A percentile compares a stretch with the other conserved stretches of the same genome.
phyloP scores from a whole-genome alignment of 2,797 vertebrate species.

The Ara ararauna region DNA sequence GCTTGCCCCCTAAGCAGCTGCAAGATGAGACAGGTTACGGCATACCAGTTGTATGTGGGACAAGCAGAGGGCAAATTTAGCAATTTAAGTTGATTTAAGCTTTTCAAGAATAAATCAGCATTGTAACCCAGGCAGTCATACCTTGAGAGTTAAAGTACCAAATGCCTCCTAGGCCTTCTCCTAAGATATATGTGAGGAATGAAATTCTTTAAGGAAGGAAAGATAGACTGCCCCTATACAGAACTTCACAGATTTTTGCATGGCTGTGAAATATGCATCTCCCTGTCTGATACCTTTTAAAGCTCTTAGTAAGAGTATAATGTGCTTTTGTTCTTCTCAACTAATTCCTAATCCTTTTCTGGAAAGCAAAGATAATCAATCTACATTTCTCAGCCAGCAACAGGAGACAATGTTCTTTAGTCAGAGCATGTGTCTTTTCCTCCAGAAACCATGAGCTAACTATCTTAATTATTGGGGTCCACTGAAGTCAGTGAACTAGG shows the following conservation, averaged over 20 bases:
- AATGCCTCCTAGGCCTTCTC: not conserved
- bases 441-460: not conserved
- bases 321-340: not conserved
- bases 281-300: not conserved
- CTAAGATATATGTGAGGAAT: accelerated
- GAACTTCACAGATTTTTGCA: not conserved
- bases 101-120: not conserved
- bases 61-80: not conserved
- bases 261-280: not conserved
- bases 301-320: not conserved
- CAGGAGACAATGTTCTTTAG: not conserved
- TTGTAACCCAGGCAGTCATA: not conserved
- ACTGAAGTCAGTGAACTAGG: not conserved
- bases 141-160: not conserved
- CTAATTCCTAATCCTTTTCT: constrained; percentile 8
- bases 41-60: not conserved
- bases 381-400: constrained; percentile 5
- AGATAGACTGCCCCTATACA: not conserved
- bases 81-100: not conserved
- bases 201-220: not conserved
- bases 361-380: constrained; percentile 36
- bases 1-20: not conserved
- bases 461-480: not conserved
- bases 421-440: not conserved
- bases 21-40: not conserved